Conservation (phyloP, 1,140 invertebrate genomes). For the Pachypeltis micranthus region DNA sequence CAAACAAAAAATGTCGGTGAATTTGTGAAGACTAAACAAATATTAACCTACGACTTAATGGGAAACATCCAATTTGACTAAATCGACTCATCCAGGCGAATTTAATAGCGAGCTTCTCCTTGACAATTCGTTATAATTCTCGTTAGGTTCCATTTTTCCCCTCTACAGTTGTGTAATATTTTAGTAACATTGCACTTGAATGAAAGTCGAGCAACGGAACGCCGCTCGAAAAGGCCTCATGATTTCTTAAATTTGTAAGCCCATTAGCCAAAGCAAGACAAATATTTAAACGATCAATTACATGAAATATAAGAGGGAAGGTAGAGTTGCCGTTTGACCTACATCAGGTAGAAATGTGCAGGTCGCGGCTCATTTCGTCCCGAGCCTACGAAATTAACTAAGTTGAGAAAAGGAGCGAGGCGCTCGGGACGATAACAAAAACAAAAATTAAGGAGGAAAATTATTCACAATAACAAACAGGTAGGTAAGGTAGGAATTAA, state of each 20-base stretch:
- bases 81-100: constrained; percentile 15
- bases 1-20: neutral
- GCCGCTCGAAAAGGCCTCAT: constrained; percentile 8
- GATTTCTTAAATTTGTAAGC: neutral
- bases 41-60: neutral
- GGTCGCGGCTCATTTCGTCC: too few species aligned
- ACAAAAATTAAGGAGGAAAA: neutral
- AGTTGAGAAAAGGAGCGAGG: neutral
- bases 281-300: neutral
- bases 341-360: too few species aligned
- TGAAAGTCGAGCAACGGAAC: neutral
- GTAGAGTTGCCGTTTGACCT: neutral
- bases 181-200: constrained; percentile 13
- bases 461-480: neutral
- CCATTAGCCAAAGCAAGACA: neutral
- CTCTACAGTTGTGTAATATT: too few species aligned
- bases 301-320: neutral
- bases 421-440: neutral
- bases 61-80: constrained; percentile 3
- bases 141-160: too few species aligned
- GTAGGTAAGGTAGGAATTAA: neutral
- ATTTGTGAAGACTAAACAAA: neutral
- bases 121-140: too few species aligned
- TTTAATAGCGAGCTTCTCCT: neutral
- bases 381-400: neutral